Conservation (phyloP, 2,888 invertebrate species). For the Odontocolon sp. region DNA sequence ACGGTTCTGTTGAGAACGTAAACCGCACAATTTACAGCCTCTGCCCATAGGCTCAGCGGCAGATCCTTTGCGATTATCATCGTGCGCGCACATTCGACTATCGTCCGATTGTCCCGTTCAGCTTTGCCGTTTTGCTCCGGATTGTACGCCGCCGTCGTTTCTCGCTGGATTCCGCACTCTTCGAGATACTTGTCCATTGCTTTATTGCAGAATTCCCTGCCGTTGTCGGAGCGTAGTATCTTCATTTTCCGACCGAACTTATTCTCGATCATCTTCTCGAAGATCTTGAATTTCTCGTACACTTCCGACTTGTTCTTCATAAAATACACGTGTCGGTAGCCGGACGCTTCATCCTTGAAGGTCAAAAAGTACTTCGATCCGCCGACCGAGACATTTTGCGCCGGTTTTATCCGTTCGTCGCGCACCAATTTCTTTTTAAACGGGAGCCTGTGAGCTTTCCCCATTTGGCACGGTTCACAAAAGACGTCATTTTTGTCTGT, state of each 20-base stretch:
- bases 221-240: slow-evolving; percentile 50
- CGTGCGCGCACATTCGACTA: no score
- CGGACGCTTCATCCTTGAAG: slow-evolving; percentile 57
- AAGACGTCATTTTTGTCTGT: background rate
- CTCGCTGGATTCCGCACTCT: slow-evolving; percentile 62
- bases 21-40: slow-evolving; percentile 63
- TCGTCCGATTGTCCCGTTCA: slow-evolving; percentile 67
- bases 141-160: slow-evolving; percentile 63
- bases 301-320: slow-evolving; percentile 51
- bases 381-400: slow-evolving; percentile 17
- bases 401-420: background rate
- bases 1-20: slow-evolving; percentile 42
- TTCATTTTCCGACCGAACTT: slow-evolving; percentile 34
- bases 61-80: slow-evolving; percentile 54
- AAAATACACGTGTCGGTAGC: slow-evolving; percentile 53
- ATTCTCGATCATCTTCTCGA: slow-evolving; percentile 38
- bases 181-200: slow-evolving; percentile 54
- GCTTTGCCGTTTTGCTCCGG: slow-evolving; percentile 70
- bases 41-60: slow-evolving; percentile 59
- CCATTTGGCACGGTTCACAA: background rate
- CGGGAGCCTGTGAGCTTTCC: background rate
- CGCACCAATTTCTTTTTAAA: background rate
- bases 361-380: slow-evolving; percentile 54
- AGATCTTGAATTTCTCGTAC: slow-evolving; percentile 40
- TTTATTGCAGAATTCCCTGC: slow-evolving; percentile 45